Conservation (phyloP, 2,888 invertebrate genomes). For the Liposcelis brunnea region DNA sequence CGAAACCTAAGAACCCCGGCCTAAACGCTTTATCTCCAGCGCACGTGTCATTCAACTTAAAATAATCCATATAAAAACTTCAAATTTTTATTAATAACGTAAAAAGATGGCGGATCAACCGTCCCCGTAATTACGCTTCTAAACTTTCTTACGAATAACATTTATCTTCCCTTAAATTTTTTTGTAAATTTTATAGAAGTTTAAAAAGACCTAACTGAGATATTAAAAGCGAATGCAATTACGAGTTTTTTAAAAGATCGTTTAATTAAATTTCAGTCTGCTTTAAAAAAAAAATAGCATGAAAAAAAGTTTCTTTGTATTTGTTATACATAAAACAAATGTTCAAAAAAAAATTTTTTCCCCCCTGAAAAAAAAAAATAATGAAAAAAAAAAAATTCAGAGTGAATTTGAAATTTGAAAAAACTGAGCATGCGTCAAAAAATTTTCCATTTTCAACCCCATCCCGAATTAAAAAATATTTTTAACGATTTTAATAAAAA, state of each 20-base stretch:
- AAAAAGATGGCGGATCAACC: not conserved
- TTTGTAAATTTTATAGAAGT: constrained; percentile 8
- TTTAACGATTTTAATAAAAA: constrained; percentile 6
- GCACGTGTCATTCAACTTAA: too few species aligned
- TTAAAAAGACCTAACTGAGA: not conserved
- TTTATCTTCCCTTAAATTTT: constrained; percentile 6
- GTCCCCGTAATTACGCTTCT: not conserved
- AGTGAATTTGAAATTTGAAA: constrained; percentile 4
- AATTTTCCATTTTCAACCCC: constrained; percentile 2
- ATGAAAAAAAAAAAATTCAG: not conserved
- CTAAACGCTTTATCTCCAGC: not conserved
- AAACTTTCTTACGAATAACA: not conserved
- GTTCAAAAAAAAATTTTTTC: constrained; percentile 4
- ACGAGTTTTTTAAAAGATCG: constrained; percentile 1
- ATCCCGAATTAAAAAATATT: not conserved
- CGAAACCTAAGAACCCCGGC: not conserved
- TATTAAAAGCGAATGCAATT: not conserved
- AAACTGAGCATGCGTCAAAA: constrained; percentile 4
- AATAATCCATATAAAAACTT: not conserved
- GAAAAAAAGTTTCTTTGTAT: constrained; percentile 8
- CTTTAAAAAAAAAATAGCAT: constrained; percentile 7
- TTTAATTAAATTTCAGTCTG: constrained; percentile 6
- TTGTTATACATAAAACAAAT: constrained; percentile 8
- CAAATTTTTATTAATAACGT: constrained; percentile 3
- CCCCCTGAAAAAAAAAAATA: not conserved